phyloP scores from a whole-genome alignment of 2,797 vertebrate genomes.

The Nasua narica region DNA sequence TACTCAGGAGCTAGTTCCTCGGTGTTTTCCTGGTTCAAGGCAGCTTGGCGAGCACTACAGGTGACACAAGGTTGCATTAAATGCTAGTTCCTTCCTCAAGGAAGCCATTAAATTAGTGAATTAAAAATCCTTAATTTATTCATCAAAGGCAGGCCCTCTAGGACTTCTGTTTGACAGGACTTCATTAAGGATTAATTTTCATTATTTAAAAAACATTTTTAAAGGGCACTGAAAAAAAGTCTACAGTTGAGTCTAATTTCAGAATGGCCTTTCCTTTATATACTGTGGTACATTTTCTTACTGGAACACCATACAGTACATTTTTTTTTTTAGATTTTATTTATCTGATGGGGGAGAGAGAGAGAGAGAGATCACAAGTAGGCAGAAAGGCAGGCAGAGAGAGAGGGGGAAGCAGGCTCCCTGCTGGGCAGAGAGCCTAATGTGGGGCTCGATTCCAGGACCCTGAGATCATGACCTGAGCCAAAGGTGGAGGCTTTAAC shows the following conservation, averaged over 20 bases:
- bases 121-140: slow-evolving; percentile 34
- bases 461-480: too few relatives aligned
- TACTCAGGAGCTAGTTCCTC: background rate
- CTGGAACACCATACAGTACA: background rate
- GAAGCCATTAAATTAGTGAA: slow-evolving; percentile 20
- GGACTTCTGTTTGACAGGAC: slow-evolving; percentile 5
- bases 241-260: background rate
- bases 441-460: too few relatives aligned
- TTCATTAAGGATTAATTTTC: slow-evolving; percentile 23
- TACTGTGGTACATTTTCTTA: background rate
- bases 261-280: background rate
- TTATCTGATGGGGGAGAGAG: too few relatives aligned
- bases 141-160: slow-evolving; percentile 19
- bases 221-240: background rate
- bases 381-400: too few relatives aligned
- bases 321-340: too few relatives aligned
- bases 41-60: background rate
- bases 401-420: too few relatives aligned
- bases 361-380: too few relatives aligned
- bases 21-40: background rate
- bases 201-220: slow-evolving; percentile 18
- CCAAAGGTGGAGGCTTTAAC: too few relatives aligned
- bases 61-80: background rate
- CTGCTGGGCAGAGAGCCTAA: too few relatives aligned
- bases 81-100: background rate